phyloP scores from a whole-genome alignment of 2,113 vertebrate species.

The Mus spicilegus region DNA sequence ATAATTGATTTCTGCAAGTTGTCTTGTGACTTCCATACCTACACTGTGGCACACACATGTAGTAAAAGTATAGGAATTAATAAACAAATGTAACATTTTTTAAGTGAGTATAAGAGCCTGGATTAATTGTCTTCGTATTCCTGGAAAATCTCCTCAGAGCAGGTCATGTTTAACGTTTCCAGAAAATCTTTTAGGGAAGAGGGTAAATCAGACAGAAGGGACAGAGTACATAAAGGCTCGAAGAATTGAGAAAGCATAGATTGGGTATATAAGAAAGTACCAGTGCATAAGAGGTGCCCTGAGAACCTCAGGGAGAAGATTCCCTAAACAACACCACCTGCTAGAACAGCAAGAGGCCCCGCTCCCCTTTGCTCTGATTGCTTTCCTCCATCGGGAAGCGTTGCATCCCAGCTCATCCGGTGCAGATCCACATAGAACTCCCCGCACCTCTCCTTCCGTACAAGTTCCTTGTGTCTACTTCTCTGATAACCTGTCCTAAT shows the following conservation, averaged over 20 bases:
- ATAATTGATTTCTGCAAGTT: background rate
- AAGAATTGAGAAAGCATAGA: background rate
- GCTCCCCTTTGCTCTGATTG: background rate
- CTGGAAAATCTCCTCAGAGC: background rate
- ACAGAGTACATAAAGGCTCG: rapidly evolving
- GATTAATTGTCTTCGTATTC: background rate
- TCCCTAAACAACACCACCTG: background rate
- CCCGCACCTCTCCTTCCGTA: background rate
- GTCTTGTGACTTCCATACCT: background rate
- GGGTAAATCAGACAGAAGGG: background rate
- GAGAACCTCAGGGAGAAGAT: background rate
- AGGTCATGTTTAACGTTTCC: background rate
- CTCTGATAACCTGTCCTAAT: background rate
- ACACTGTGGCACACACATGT: too few relatives aligned
- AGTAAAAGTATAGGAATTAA: background rate
- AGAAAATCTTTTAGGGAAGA: background rate
- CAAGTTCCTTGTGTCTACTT: background rate
- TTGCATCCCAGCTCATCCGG: background rate
- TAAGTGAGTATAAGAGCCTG: background rate
- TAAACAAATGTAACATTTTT: background rate
- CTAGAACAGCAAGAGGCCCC: background rate
- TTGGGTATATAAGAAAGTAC: background rate
- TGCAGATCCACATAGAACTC: background rate
- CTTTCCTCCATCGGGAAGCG: background rate
- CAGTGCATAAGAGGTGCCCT: background rate